Evolutionary conservation across 2,888 invertebrate genomes (phyloP).

Genomic region (Philereme transversata): DNA sequence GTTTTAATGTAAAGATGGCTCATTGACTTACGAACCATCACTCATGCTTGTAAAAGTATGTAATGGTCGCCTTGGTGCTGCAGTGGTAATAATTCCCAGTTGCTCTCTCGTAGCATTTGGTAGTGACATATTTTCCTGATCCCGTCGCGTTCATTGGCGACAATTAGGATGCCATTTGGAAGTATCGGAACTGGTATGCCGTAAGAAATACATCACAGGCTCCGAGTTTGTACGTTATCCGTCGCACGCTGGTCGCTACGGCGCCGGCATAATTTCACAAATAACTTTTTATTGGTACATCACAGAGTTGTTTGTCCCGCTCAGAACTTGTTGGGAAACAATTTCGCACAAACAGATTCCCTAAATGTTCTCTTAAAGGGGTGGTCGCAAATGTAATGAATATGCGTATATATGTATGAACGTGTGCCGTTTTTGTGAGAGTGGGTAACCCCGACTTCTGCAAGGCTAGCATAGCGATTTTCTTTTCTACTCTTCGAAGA

Average conservation of each 20-base stretch:
- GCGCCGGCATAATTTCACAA: constrained; percentile 63
- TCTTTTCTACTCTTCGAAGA: no score
- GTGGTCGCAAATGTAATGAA: constrained; percentile 10
- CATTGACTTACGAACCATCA: no score
- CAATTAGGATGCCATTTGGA: no score
- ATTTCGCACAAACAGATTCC: constrained; percentile 31
- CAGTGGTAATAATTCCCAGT: no score
- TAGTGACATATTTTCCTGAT: background rate
- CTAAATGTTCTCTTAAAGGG: constrained; percentile 14
- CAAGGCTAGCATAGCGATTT: no score
- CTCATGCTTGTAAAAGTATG: no score
- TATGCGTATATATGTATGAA: background rate
- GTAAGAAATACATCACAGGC: constrained; percentile 4
- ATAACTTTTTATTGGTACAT: constrained; percentile 66
- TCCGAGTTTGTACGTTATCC: constrained; percentile 51
- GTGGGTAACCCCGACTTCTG: no score
- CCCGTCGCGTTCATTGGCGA: no score
- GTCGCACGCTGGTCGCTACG: constrained; percentile 42
- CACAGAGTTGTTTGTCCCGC: constrained; percentile 49
- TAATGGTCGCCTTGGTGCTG: no score
- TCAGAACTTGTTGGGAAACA: constrained; percentile 27
- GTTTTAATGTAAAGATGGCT: no score
- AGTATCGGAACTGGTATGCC: background rate
- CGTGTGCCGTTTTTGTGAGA: background rate
- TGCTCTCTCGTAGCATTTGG: no score